phyloP scores from a whole-genome alignment of 2,113 vertebrate species.

The Misgurnus anguillicaudatus region DNA sequence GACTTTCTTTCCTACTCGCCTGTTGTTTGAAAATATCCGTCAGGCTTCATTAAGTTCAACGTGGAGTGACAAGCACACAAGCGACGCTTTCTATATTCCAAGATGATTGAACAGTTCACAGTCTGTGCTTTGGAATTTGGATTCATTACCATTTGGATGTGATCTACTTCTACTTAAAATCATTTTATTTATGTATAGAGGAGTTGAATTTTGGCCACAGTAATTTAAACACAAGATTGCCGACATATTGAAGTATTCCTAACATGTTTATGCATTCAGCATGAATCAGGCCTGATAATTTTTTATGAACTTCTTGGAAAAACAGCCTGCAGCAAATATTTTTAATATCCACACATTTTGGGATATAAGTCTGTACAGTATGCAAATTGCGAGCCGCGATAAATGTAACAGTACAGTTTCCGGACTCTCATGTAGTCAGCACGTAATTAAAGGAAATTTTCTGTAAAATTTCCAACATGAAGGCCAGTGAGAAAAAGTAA shows the following conservation, averaged over 20 bases:
- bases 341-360: not conserved
- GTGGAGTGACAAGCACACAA: too few relatives aligned
- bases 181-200: too few relatives aligned
- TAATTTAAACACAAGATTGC: too few relatives aligned
- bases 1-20: not conserved
- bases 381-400: too few relatives aligned
- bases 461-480: not conserved
- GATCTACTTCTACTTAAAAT: not conserved
- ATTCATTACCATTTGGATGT: conserved; percentile 12
- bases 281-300: not conserved
- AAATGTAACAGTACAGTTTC: not conserved
- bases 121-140: not conserved
- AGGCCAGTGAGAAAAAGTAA: not conserved
- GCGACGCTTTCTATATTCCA: too few relatives aligned
- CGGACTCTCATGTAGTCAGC: not conserved
- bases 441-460: not conserved
- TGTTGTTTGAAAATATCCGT: too few relatives aligned
- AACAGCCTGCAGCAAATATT: not conserved
- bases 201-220: too few relatives aligned
- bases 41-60: too few relatives aligned
- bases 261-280: not conserved
- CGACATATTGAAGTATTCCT: not conserved
- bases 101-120: too few relatives aligned
- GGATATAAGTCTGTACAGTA: not conserved
- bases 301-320: not conserved